Evolutionary conservation across 2,797 vertebrate genomes (phyloP).

Genomic region (Salarias fasciatus): DNA sequence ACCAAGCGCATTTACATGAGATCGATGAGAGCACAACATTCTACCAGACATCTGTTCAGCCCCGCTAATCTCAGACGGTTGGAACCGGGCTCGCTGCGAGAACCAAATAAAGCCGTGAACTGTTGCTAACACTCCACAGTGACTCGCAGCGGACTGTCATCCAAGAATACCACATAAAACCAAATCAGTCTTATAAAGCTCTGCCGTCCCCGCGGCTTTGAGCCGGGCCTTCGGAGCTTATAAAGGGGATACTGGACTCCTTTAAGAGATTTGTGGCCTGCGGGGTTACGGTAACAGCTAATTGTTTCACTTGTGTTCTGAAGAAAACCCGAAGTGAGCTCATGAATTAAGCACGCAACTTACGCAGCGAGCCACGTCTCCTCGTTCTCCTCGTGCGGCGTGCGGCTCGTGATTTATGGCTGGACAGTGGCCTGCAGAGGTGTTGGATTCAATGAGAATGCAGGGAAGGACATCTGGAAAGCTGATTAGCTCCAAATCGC

Average conservation of each 20-base stretch:
- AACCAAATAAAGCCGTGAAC: conserved; percentile 73
- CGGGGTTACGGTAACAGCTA: conserved; percentile 81
- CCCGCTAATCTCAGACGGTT: conserved; percentile 58
- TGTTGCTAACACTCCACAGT: conserved; percentile 74
- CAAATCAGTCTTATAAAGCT: conserved; percentile 77
- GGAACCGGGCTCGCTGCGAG: conserved; percentile 47
- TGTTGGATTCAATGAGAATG: conserved; percentile 81
- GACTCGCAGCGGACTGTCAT: conserved; percentile 72
- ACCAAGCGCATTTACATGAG: conserved; percentile 54
- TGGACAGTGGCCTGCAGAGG: conserved; percentile 81
- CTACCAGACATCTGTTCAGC: conserved; percentile 72
- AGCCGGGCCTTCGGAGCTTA: conserved; percentile 66
- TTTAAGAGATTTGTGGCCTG: conserved; percentile 78
- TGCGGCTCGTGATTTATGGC: conserved; percentile 78
- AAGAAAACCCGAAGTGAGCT: conserved; percentile 73
- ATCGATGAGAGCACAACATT: conserved; percentile 63
- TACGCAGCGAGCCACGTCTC: conserved; percentile 72
- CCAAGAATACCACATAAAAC: conserved; percentile 84
- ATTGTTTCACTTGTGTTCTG: conserved; percentile 79
- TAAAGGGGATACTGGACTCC: conserved; percentile 77
- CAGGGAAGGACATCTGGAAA: conserved; percentile 85
- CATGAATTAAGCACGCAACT: conserved; percentile 80
- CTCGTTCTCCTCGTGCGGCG: conserved; percentile 60
- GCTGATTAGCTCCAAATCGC: conserved; percentile 76
- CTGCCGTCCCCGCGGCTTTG: conserved; percentile 70